Conservation (phyloP, 2,888 invertebrate genomes). For the Drosophila vallismaia region DNA sequence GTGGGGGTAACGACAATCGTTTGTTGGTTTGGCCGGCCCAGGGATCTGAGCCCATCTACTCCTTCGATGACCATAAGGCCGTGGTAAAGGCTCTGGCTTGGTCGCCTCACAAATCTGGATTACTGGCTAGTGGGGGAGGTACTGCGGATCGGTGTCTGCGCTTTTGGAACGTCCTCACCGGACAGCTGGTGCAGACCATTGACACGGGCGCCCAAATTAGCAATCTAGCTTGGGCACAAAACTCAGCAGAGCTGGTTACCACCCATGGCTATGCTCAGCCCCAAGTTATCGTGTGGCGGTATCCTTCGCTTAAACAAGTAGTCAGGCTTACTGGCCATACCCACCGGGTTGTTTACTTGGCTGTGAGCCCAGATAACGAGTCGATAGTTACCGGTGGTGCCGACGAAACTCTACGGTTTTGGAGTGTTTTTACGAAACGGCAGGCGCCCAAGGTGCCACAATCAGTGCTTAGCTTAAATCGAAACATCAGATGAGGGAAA, state of each 20-base stretch:
- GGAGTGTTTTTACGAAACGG: constrained; percentile 99
- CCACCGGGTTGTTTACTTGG: constrained; percentile 96
- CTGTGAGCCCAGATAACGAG: constrained; percentile 98
- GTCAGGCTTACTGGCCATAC: constrained; percentile 98
- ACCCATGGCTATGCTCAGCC: constrained; percentile 99
- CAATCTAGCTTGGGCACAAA: constrained; percentile 99
- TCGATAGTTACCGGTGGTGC: constrained; percentile 99
- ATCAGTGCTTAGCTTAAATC: constrained; percentile 95
- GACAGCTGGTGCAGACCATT: constrained; percentile 98
- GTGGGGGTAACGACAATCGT: constrained; percentile 95
- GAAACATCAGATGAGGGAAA: constrained; percentile 89
- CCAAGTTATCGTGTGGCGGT: constrained; percentile 99
- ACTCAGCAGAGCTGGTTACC: constrained; percentile 97
- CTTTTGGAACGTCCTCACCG: constrained; percentile 99
- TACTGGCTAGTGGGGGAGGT: constrained; percentile 98
- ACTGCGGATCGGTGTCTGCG: constrained; percentile 97
- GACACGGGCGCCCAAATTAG: constrained; percentile 99
- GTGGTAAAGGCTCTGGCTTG: constrained; percentile 99
- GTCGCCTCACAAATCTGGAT: constrained; percentile 99
- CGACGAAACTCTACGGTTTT: constrained; percentile 98
- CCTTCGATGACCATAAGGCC: constrained; percentile 96
- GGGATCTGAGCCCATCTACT: constrained; percentile 93
- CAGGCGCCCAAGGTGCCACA: constrained; percentile 95
- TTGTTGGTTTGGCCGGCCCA: constrained; percentile 88
- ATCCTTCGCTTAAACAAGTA: constrained; percentile 97